phyloP scores from a whole-genome alignment of 2,113 vertebrate genomes.

The Nycticebus coucang region DNA sequence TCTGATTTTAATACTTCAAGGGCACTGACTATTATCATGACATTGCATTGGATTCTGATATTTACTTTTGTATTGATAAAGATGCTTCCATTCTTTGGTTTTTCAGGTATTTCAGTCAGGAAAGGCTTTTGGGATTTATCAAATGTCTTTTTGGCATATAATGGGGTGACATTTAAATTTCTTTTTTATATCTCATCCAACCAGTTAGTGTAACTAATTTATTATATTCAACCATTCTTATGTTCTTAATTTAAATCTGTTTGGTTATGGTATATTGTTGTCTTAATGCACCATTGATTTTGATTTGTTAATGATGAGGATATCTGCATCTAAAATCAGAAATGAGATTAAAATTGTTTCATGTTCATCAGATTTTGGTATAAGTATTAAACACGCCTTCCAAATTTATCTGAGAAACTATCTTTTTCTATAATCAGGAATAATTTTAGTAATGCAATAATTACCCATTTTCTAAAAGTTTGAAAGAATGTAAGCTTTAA shows the following conservation, averaged over 20 bases:
- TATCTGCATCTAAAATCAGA: background rate
- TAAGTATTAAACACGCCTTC: background rate
- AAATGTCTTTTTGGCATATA: background rate
- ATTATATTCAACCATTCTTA: background rate
- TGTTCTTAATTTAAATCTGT: background rate
- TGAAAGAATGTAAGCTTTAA: background rate
- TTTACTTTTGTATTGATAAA: constrained; percentile 21
- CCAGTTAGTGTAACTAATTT: constrained; percentile 6
- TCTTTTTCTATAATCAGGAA: background rate
- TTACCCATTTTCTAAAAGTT: constrained; percentile 4
- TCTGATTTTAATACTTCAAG: background rate
- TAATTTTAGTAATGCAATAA: background rate
- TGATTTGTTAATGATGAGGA: background rate
- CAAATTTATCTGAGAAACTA: background rate
- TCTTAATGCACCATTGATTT: background rate
- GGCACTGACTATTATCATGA: background rate
- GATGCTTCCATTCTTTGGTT: constrained; percentile 8
- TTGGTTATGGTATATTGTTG: background rate
- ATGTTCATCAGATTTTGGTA: constrained; percentile 21
- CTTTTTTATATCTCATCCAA: background rate
- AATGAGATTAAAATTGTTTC: background rate
- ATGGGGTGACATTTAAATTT: background rate
- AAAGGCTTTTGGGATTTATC: background rate
- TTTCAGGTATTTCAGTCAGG: background rate
- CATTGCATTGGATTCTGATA: constrained; percentile 10